A percentile compares a stretch with the other conserved stretches of the same genome.
These are phyloP conservation scores for Brachylomia viminalis DNA, from an alignment of 2,888 invertebrate species.

Conservation along the genomic window DNA sequence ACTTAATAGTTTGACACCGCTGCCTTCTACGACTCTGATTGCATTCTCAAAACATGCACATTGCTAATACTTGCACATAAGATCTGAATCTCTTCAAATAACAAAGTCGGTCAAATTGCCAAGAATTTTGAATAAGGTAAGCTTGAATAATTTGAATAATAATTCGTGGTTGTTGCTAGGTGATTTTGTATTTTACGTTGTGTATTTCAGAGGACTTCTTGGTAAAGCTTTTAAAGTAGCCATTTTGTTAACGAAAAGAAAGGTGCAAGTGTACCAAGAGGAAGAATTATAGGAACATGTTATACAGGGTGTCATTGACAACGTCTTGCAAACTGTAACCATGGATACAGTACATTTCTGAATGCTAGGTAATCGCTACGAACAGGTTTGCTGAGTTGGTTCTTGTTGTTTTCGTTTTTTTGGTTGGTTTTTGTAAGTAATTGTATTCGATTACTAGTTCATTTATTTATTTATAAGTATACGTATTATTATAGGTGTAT, in stretches of 20 bases:
- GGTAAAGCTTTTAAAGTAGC: background rate
- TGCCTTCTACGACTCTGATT: constrained; percentile 73
- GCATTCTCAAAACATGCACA: constrained; percentile 68
- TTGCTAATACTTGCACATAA: constrained; percentile 48
- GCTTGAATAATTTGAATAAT: constrained; percentile 4
- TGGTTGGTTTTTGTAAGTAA: too few species aligned
- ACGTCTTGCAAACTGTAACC: too few species aligned
- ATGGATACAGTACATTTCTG: too few species aligned
- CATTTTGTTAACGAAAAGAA: background rate
- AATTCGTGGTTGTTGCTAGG: constrained; percentile 9
- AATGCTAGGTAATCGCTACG: too few species aligned
- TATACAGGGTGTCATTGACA: too few species aligned
- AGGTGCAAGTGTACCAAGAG: background rate
- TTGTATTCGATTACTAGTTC: too few species aligned
- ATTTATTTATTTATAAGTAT: too few species aligned
- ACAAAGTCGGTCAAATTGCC: constrained; percentile 27
- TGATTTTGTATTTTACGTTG: background rate
- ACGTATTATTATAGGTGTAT: too few species aligned
- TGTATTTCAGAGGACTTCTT: constrained; percentile 7
- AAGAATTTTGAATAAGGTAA: constrained; percentile 12
- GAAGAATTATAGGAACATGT: too few species aligned
- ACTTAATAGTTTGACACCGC: constrained; percentile 79
- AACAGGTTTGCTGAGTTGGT: too few species aligned
- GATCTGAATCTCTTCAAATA: constrained; percentile 53
- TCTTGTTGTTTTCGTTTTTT: too few species aligned